These are phyloP conservation scores for Mantis religiosa DNA, from an alignment of 2,888 invertebrate species.

Conservation along the genomic window DNA sequence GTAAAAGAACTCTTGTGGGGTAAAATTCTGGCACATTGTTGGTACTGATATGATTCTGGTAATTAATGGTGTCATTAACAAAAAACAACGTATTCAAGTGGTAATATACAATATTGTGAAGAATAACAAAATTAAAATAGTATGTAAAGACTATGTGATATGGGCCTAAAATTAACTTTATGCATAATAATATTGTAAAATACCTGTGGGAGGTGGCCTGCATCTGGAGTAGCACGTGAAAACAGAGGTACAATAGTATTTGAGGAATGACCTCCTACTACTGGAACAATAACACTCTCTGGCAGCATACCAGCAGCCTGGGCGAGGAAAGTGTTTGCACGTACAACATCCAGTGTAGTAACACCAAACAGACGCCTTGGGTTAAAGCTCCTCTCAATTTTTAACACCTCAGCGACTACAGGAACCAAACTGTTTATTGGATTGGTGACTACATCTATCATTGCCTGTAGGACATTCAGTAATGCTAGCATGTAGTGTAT, in stretches of 20 bases:
- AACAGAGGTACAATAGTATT: slow-evolving; percentile 73
- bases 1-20: too few species aligned
- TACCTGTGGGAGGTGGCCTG: not conserved
- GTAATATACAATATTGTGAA: too few species aligned
- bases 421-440: slow-evolving; percentile 68
- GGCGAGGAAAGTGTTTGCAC: slow-evolving; percentile 73
- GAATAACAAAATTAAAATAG: too few species aligned
- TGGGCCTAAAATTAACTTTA: too few species aligned
- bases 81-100: too few species aligned
- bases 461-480: slow-evolving; percentile 40
- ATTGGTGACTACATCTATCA: slow-evolving; percentile 47
- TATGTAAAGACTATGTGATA: too few species aligned
- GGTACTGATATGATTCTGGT: too few species aligned
- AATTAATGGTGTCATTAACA: too few species aligned
- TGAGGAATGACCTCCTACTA: slow-evolving; percentile 72
- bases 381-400: slow-evolving; percentile 59
- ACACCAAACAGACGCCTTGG: slow-evolving; percentile 67
- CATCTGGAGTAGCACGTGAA: slow-evolving; percentile 61
- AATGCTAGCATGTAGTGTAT: not conserved
- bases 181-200: too few species aligned
- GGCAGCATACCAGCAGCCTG: slow-evolving; percentile 60
- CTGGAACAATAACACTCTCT: slow-evolving; percentile 64
- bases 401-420: slow-evolving; percentile 62
- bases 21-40: too few species aligned
- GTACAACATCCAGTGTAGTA: slow-evolving; percentile 65